Percentiles rank a stretch among this genome's conserved stretches.
phyloP scores from a whole-genome alignment of 2,888 invertebrate genomes.

The Oscheius onirici region DNA sequence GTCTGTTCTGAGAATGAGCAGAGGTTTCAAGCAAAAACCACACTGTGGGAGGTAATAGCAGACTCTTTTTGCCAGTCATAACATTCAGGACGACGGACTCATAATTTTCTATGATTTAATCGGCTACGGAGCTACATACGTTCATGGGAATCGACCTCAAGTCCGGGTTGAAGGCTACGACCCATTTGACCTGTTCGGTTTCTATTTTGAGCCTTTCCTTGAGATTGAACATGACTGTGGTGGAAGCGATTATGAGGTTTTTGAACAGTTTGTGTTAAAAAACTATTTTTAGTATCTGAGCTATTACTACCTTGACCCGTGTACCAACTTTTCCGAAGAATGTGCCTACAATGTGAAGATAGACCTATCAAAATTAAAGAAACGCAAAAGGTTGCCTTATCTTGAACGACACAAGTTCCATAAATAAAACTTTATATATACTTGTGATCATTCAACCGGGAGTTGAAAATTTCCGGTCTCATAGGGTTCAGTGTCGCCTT shows the following conservation, averaged over 20 bases:
- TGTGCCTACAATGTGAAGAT: constrained; percentile 9
- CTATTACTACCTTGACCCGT: constrained; percentile 14
- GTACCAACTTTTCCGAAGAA: not conserved
- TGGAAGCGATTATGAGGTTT: constrained; percentile 13
- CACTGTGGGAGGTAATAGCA: constrained; percentile 13
- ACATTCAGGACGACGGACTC: constrained; percentile 13
- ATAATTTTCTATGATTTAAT: constrained; percentile 18
- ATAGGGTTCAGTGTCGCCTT: not conserved
- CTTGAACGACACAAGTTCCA: not conserved
- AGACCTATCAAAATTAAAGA: constrained; percentile 1
- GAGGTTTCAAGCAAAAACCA: constrained; percentile 2
- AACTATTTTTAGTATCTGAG: not conserved
- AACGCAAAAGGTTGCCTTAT: constrained; percentile 1
- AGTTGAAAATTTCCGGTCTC: not conserved
- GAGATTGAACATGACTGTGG: constrained; percentile 15
- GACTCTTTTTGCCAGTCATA: no score
- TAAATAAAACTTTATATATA: not conserved
- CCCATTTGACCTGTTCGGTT: constrained; percentile 16
- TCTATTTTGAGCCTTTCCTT: constrained; percentile 17
- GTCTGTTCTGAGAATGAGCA: not conserved
- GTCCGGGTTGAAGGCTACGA: constrained; percentile 11
- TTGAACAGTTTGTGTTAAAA: not conserved
- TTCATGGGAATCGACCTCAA: not conserved
- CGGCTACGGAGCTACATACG: constrained; percentile 1
- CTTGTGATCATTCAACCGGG: no score